phyloP scores from a whole-genome alignment of 2,113 vertebrate species.

The Ancistrus triradiatus region DNA sequence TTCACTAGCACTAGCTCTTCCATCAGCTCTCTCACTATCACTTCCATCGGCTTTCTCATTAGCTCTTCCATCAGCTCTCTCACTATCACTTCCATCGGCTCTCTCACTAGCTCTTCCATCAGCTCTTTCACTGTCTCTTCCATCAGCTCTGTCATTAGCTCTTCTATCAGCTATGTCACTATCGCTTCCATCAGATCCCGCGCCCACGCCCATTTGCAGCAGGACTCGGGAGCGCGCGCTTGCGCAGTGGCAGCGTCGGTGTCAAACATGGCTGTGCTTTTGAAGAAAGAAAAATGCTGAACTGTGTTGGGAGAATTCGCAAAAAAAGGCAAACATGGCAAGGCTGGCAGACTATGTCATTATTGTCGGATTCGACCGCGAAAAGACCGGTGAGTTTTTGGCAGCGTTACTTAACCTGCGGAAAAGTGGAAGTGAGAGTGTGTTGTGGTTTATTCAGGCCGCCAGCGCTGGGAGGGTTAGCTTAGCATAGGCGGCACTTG shows the following conservation, averaged over 20 bases:
- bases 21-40: too few relatives aligned
- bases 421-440: constrained; percentile 6
- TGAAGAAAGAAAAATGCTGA: constrained; percentile 88
- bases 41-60: too few relatives aligned
- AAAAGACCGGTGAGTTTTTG: constrained; percentile 83
- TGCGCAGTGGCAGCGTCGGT: constrained; percentile 75
- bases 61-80: too few relatives aligned
- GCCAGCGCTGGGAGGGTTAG: constrained; percentile 51
- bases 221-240: constrained; percentile 66
- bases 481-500: constrained; percentile 2
- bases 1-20: too few relatives aligned
- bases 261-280: constrained; percentile 94
- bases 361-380: constrained; percentile 90
- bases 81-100: too few relatives aligned
- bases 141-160: too few relatives aligned
- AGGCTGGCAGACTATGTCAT: constrained; percentile 93
- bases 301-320: constrained; percentile 66
- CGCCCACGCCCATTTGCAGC: constrained; percentile 70
- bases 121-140: too few relatives aligned
- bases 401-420: not conserved
- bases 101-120: too few relatives aligned
- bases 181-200: not conserved
- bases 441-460: constrained; percentile 58
- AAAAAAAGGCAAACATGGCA: constrained; percentile 80
- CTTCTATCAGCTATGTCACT: too few relatives aligned